Conservation (phyloP, 1,140 invertebrate genomes). For the Drosophila albomicans region DNA sequence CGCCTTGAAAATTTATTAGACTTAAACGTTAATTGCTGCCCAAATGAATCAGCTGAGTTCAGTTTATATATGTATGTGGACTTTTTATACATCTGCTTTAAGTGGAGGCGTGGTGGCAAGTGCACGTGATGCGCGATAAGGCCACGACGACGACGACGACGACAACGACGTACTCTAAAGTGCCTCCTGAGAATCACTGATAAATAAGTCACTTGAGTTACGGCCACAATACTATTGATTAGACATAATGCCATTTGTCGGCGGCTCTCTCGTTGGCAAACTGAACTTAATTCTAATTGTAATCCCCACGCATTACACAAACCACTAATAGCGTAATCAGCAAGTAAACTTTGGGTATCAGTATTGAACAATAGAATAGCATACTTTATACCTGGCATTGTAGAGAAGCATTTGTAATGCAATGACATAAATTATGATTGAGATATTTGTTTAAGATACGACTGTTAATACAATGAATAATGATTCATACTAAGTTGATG, state of each 20-base stretch:
- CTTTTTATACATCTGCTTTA: slow-evolving; percentile 22
- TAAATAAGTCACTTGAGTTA: slow-evolving; percentile 71
- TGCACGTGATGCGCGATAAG: slow-evolving; percentile 71
- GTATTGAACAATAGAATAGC: not conserved
- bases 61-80: not conserved
- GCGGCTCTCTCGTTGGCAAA: not conserved
- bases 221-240: slow-evolving; percentile 40
- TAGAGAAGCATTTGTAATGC: too few relatives aligned
- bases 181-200: slow-evolving; percentile 44
- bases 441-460: too few relatives aligned
- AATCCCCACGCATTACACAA: slow-evolving; percentile 53
- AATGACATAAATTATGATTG: too few relatives aligned
- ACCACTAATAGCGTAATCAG: slow-evolving; percentile 14
- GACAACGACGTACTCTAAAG: slow-evolving; percentile 18
- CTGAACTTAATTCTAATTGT: slow-evolving; percentile 33
- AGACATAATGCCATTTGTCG: slow-evolving; percentile 46
- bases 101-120: slow-evolving; percentile 39
- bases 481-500: too few relatives aligned
- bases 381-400: not conserved
- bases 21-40: slow-evolving; percentile 8
- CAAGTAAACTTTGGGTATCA: not conserved
- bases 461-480: too few relatives aligned
- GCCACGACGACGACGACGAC: not conserved
- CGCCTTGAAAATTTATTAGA: slow-evolving; percentile 18
- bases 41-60: slow-evolving; percentile 20